phyloP scores from a whole-genome alignment of 2,888 invertebrate genomes.

The Baccha elongata region DNA sequence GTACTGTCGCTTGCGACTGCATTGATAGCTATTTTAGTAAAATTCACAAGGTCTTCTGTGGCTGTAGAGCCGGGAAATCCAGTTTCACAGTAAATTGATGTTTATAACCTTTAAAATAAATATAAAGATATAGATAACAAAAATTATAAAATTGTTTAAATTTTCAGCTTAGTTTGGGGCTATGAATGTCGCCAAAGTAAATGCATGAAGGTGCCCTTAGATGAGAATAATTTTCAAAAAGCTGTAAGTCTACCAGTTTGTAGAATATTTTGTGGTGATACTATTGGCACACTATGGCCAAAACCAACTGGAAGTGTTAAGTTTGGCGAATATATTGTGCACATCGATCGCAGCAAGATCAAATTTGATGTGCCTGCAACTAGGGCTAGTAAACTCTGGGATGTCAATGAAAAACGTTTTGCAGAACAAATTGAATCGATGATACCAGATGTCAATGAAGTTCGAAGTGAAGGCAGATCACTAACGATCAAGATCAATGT shows the following conservation, averaged over 20 bases:
- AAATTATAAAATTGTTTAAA: background rate
- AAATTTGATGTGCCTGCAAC: constrained; percentile 77
- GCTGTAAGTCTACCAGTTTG: constrained; percentile 83
- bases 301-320: constrained; percentile 83
- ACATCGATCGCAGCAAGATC: constrained; percentile 81
- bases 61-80: background rate
- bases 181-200: constrained; percentile 79
- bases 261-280: constrained; percentile 83
- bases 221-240: constrained; percentile 78
- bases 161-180: constrained; percentile 77
- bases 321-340: constrained; percentile 81
- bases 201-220: constrained; percentile 80
- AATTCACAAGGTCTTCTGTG: constrained; percentile 32
- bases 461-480: constrained; percentile 82
- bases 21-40: constrained; percentile 34
- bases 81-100: constrained; percentile 3
- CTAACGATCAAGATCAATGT: constrained; percentile 81
- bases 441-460: constrained; percentile 77
- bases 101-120: too few relatives aligned
- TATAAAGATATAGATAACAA: too few relatives aligned
- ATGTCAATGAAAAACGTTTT: constrained; percentile 81
- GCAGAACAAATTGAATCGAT: constrained; percentile 78
- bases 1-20: constrained; percentile 9
- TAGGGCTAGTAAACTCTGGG: constrained; percentile 78
- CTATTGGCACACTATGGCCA: constrained; percentile 83